Percentiles rank a stretch among this genome's conserved stretches.
These are phyloP conservation scores for Hystrix cristata DNA, from an alignment of 2,113 vertebrate genomes.

Conservation along the genomic window DNA sequence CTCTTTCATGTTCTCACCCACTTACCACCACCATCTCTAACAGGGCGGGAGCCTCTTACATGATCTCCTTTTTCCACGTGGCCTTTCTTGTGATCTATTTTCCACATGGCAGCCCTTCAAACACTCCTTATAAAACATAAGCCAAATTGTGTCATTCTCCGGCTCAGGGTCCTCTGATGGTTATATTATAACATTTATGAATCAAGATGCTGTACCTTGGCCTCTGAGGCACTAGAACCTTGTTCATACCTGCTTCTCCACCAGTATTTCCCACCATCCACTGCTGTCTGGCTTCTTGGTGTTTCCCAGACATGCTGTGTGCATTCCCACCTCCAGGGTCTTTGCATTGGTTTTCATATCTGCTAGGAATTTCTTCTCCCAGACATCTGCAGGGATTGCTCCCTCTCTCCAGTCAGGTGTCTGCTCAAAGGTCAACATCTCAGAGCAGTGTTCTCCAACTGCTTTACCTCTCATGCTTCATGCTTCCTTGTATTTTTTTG, in stretches of 20 bases:
- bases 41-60: neutral
- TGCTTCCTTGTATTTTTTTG: neutral
- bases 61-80: neutral
- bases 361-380: neutral
- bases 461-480: neutral
- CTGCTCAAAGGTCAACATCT: neutral
- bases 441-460: neutral
- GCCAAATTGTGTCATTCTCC: neutral
- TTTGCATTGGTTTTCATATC: neutral
- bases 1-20: neutral
- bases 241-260: neutral
- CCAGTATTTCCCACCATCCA: neutral
- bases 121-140: neutral
- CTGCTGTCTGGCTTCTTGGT: neutral
- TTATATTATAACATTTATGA: neutral
- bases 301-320: neutral
- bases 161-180: neutral
- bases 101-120: neutral
- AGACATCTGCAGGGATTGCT: neutral
- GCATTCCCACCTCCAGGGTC: neutral
- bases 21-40: neutral
- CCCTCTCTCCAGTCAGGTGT: neutral
- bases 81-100: neutral
- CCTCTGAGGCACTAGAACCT: neutral
- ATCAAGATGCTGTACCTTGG: neutral